Percentiles rank a stretch among this genome's conserved stretches.
Conservation (phyloP, 2,113 vertebrate species). For the human (Homo sapiens) region DNA sequence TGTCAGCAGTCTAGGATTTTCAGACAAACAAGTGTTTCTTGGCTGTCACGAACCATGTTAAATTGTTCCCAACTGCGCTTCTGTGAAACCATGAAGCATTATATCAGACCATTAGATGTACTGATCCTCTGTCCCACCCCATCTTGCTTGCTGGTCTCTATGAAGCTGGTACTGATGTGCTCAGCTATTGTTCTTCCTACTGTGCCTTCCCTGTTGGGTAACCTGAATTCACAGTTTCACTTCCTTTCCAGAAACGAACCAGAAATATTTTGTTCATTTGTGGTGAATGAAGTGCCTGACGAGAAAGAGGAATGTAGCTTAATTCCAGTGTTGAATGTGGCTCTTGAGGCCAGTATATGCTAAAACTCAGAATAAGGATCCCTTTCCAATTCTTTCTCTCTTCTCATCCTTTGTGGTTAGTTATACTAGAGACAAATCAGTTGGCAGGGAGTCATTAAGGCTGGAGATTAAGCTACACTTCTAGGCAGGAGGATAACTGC, state of each 20-base stretch:
- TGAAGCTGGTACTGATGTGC: neutral
- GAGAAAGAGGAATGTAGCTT: neutral
- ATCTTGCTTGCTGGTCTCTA: neutral
- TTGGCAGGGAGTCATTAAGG: neutral
- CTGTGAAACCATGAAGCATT: neutral
- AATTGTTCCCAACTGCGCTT: neutral
- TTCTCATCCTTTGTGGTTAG: rapidly evolving
- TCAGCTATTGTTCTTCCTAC: neutral
- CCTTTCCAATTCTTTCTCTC: neutral
- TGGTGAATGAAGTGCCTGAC: neutral
- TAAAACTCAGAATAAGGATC: neutral
- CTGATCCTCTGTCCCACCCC: too few relatives aligned
- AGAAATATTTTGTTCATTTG: neutral
- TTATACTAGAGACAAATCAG: neutral
- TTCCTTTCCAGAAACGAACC: slow-evolving; percentile 46
- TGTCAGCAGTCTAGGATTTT: neutral
- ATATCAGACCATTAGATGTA: neutral
- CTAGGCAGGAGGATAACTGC: neutral
- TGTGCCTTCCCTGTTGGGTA: neutral
- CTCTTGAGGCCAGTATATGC: neutral
- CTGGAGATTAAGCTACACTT: neutral
- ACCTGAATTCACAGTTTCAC: neutral
- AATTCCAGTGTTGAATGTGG: neutral
- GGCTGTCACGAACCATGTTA: neutral
- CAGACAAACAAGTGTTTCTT: neutral